Evolutionary conservation across 2,797 vertebrate species (phyloP).

Genomic region (Melanotaenia trifasciata): DNA sequence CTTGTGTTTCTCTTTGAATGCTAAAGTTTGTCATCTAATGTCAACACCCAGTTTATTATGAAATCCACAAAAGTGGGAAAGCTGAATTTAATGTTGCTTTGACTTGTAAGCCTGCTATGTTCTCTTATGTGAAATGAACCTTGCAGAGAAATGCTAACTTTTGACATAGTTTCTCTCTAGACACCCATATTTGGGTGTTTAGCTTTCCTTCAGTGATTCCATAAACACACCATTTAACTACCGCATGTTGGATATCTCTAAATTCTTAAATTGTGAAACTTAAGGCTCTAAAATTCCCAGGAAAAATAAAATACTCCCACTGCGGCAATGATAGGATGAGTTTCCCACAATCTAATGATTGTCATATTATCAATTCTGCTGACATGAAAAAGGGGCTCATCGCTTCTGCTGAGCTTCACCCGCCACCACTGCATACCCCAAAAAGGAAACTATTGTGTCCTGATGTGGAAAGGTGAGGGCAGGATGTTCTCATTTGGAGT

Average conservation of each 20-base stretch:
- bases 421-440: constrained; percentile 10
- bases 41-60: background rate
- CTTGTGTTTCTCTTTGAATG: background rate
- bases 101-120: background rate
- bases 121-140: background rate
- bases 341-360: constrained; percentile 49
- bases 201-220: constrained; percentile 2
- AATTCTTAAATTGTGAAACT: constrained; percentile 39
- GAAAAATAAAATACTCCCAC: constrained; percentile 16
- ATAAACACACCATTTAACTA: constrained; percentile 1
- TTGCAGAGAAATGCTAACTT: background rate
- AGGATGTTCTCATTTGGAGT: constrained; percentile 78
- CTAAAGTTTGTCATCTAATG: background rate
- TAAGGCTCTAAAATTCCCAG: constrained; percentile 10
- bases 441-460: constrained; percentile 30
- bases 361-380: constrained; percentile 26
- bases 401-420: background rate
- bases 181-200: constrained; percentile 5
- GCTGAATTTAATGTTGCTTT: background rate
- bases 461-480: constrained; percentile 66
- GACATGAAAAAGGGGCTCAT: background rate
- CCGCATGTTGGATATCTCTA: constrained; percentile 4
- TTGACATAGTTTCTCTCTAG: background rate
- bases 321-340: background rate
- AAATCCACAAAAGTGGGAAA: background rate